These are phyloP conservation scores for Epicampocera succincta DNA, from an alignment of 2,888 invertebrate species.

Conservation along the genomic window DNA sequence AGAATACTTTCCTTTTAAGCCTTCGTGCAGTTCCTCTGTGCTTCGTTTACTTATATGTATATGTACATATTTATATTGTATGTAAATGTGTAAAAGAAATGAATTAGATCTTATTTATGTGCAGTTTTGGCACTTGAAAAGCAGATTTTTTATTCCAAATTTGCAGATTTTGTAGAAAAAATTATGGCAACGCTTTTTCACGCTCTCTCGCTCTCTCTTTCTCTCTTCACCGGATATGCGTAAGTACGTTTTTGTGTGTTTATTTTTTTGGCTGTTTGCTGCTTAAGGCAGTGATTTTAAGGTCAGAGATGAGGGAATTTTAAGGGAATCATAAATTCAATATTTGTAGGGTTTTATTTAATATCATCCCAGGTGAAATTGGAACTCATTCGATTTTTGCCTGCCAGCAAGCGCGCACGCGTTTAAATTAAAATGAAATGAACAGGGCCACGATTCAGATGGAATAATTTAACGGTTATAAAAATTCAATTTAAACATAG, in stretches of 20 bases:
- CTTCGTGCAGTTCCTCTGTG: too few relatives aligned
- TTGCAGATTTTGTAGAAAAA: too few relatives aligned
- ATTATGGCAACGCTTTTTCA: too few relatives aligned
- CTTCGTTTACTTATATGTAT: too few relatives aligned
- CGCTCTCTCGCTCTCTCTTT: too few relatives aligned
- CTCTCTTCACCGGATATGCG: too few relatives aligned
- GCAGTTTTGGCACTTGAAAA: too few relatives aligned
- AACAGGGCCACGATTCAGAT: background rate
- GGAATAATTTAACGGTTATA: constrained; percentile 9
- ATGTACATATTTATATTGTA: too few relatives aligned
- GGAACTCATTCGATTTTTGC: constrained; percentile 75
- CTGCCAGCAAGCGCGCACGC: constrained; percentile 72
- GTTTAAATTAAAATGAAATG: constrained; percentile 61
- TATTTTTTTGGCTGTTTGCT: background rate
- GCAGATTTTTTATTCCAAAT: too few relatives aligned
- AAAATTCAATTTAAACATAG: background rate
- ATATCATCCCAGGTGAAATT: constrained; percentile 55
- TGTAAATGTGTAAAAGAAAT: too few relatives aligned
- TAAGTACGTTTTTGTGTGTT: background rate
- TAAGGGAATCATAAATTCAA: constrained; percentile 35
- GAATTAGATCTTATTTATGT: too few relatives aligned
- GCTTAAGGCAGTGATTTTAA: background rate
- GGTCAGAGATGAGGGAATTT: constrained; percentile 3
- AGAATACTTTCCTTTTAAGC: too few relatives aligned
- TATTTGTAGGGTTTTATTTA: constrained; percentile 33